Evolutionary conservation across 2,797 vertebrate species (phyloP).

Genomic region (Catostomus latipinnis): DNA sequence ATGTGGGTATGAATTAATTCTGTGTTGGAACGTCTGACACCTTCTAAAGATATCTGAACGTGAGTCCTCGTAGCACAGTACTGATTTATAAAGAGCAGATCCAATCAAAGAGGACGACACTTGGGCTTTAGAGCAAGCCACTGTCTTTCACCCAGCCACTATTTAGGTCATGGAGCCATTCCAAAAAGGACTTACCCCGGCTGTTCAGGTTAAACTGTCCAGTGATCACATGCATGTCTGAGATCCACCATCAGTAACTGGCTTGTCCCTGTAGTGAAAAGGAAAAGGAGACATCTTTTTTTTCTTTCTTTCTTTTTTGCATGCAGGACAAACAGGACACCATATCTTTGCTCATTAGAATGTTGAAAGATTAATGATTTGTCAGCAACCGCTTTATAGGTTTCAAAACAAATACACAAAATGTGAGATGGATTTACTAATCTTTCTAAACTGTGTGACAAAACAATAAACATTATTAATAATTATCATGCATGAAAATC

Average conservation of each 20-base stretch:
- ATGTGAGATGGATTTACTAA: neutral
- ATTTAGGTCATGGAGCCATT: slow-evolving; percentile 48
- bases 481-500: slow-evolving; percentile 27
- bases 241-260: slow-evolving; percentile 64
- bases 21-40: neutral
- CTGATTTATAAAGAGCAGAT: slow-evolving; percentile 9
- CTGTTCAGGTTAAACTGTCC: slow-evolving; percentile 67
- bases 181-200: slow-evolving; percentile 72
- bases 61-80: neutral
- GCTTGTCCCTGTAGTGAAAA: slow-evolving; percentile 62
- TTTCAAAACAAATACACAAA: neutral
- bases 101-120: slow-evolving; percentile 20
- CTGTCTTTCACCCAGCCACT: slow-evolving; percentile 58
- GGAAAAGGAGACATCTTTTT: slow-evolving; percentile 16
- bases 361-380: neutral
- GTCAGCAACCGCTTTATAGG: neutral
- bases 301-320: neutral
- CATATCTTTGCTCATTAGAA: neutral
- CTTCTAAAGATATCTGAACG: neutral
- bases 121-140: slow-evolving; percentile 60
- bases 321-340: neutral
- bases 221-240: slow-evolving; percentile 72
- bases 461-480: neutral
- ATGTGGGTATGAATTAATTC: neutral
- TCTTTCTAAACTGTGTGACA: neutral